These are phyloP conservation scores for Cyrtodaria siliqua DNA, from an alignment of 2,888 invertebrate species.

Conservation along the genomic window DNA sequence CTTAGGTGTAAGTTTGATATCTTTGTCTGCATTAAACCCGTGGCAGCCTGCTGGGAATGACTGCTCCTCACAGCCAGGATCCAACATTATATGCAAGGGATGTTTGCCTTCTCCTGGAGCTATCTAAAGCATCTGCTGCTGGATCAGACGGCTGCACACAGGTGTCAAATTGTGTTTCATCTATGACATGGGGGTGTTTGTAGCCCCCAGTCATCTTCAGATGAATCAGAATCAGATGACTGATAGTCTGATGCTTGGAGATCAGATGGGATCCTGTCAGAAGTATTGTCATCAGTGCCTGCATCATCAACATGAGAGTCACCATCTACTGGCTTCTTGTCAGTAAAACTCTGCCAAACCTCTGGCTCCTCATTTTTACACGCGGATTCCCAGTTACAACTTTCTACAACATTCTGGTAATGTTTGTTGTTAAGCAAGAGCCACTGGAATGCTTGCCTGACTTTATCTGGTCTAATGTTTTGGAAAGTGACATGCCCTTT, in stretches of 20 bases:
- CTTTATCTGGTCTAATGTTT: conserved; percentile 28
- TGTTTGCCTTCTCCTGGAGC: conserved; percentile 48
- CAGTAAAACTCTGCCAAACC: no score
- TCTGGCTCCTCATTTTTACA: conserved; percentile 24
- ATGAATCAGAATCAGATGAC: background rate
- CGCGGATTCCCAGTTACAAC: conserved; percentile 9
- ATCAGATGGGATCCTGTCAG: no score
- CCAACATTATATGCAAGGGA: conserved; percentile 38
- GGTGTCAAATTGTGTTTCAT: conserved; percentile 15
- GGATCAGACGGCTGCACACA: conserved; percentile 47
- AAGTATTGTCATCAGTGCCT: no score
- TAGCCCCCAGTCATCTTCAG: background rate
- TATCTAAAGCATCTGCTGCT: conserved; percentile 36
- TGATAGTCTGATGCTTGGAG: no score
- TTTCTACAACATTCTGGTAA: conserved; percentile 21
- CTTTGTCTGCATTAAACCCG: conserved; percentile 45
- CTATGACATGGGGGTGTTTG: background rate
- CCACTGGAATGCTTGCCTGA: conserved; percentile 25
- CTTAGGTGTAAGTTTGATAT: conserved; percentile 29
- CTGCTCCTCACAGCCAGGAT: conserved; percentile 49
- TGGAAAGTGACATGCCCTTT: conserved; percentile 34
- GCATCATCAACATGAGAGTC: no score
- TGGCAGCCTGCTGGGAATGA: conserved; percentile 47
- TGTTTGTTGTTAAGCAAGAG: conserved; percentile 22
- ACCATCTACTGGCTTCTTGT: no score